Conservation (phyloP, 2,888 invertebrate species). For the Volucella zonaria region DNA sequence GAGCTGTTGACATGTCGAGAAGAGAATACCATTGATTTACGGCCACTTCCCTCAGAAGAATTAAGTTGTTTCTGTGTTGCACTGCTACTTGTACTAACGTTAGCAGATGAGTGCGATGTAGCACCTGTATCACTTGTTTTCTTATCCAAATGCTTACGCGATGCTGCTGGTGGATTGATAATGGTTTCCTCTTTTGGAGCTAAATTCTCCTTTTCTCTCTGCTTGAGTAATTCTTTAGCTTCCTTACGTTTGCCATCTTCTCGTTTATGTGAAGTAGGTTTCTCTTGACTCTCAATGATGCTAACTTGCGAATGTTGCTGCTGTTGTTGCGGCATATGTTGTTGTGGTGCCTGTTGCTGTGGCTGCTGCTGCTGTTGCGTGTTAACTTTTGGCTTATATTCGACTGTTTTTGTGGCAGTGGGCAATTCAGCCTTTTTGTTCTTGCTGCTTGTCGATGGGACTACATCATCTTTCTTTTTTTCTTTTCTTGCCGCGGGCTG, state of each 20-base stretch:
- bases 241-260: slow-evolving; percentile 70
- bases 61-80: slow-evolving; percentile 67
- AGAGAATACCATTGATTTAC: slow-evolving; percentile 88
- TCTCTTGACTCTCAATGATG: slow-evolving; percentile 66
- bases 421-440: slow-evolving; percentile 69
- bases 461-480: slow-evolving; percentile 73
- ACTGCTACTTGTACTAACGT: slow-evolving; percentile 56
- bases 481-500: slow-evolving; percentile 60
- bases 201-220: slow-evolving; percentile 82
- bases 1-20: slow-evolving; percentile 86
- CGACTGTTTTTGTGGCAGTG: slow-evolving; percentile 58
- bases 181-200: slow-evolving; percentile 78
- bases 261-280: slow-evolving; percentile 38
- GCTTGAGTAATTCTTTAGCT: slow-evolving; percentile 77
- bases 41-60: slow-evolving; percentile 77
- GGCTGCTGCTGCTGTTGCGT: slow-evolving; percentile 49
- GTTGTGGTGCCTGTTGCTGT: slow-evolving; percentile 42
- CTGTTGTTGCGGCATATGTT: slow-evolving; percentile 36
- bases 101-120: slow-evolving; percentile 53
- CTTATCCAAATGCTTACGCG: slow-evolving; percentile 63
- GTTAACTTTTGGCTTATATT: slow-evolving; percentile 52
- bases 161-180: slow-evolving; percentile 71
- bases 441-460: slow-evolving; percentile 65
- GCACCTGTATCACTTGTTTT: slow-evolving; percentile 60
- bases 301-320: slow-evolving; percentile 57